These are phyloP conservation scores for Pomacea canaliculata DNA, from an alignment of 2,888 invertebrate species.

Conservation along the genomic window DNA sequence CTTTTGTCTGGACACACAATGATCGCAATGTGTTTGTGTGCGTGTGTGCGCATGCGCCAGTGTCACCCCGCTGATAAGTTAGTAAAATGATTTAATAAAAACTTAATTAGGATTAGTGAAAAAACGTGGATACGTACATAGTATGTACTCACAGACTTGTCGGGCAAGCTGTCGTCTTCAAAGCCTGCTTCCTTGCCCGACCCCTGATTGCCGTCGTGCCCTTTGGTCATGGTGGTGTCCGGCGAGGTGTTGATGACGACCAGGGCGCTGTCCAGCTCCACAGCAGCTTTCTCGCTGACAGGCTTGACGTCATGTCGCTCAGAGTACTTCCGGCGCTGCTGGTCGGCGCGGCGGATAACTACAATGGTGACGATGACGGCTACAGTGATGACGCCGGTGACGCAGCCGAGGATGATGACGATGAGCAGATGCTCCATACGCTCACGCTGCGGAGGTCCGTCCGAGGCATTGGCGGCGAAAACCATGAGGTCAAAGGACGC, in stretches of 20 bases:
- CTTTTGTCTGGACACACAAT: background rate
- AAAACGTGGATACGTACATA: conserved; percentile 12
- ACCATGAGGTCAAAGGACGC: conserved; percentile 34
- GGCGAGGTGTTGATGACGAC: conserved; percentile 35
- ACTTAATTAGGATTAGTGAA: background rate
- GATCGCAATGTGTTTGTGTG: conserved; percentile 2
- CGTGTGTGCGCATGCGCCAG: background rate
- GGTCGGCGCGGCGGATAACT: conserved; percentile 37
- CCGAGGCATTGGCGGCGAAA: conserved; percentile 36
- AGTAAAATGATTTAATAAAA: background rate
- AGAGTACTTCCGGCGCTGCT: conserved; percentile 33
- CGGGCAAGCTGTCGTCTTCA: conserved; percentile 32
- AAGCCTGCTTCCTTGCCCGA: conserved; percentile 18
- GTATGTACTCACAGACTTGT: conserved; percentile 34
- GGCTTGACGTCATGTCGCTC: conserved; percentile 13
- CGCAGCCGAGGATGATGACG: conserved; percentile 38
- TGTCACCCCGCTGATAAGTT: background rate
- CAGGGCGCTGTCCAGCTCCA: conserved; percentile 31
- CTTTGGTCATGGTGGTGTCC: conserved; percentile 25
- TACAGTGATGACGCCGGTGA: conserved; percentile 40
- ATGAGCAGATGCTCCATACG: conserved; percentile 38
- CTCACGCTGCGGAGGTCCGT: conserved; percentile 25
- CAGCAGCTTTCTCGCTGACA: conserved; percentile 18
- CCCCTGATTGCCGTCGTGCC: conserved; percentile 14
- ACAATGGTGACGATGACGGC: conserved; percentile 42